A percentile compares a stretch with the other conserved stretches of the same genome.
Conservation (phyloP, 1,140 invertebrate species). For the Cardiocondyla obscurior region DNA sequence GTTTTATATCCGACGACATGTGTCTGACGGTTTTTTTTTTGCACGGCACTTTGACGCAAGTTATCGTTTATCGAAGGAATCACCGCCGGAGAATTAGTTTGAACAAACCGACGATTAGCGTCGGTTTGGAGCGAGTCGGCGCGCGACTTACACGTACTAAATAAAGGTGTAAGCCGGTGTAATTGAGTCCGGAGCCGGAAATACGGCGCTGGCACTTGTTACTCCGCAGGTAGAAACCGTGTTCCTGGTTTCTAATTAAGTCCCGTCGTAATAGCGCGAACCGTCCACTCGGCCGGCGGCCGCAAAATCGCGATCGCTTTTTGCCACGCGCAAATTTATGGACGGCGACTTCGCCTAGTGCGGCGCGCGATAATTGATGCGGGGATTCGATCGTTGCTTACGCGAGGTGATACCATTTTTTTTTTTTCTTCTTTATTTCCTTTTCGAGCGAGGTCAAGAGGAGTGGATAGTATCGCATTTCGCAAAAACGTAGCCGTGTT, state of each 20-base stretch:
- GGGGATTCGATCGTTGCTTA: slow-evolving; percentile 14
- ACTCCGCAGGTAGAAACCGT: slow-evolving; percentile 39
- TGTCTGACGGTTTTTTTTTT: not conserved
- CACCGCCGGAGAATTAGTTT: slow-evolving; percentile 14
- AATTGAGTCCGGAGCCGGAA: slow-evolving; percentile 47
- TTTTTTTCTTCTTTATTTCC: not conserved
- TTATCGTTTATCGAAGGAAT: slow-evolving; percentile 4
- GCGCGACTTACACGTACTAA: slow-evolving; percentile 50
- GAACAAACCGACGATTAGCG: slow-evolving; percentile 45
- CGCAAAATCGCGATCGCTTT: slow-evolving; percentile 50
- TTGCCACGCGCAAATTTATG: slow-evolving; percentile 41
- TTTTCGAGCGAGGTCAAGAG: not conserved
- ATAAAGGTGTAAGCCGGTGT: slow-evolving; percentile 53
- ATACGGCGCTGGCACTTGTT: slow-evolving; percentile 50
- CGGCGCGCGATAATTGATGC: slow-evolving; percentile 30
- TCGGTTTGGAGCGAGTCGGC: not conserved
- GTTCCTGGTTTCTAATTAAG: slow-evolving; percentile 54
- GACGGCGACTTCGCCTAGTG: slow-evolving; percentile 34
- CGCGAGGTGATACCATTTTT: not conserved
- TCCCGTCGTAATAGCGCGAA: slow-evolving; percentile 35
- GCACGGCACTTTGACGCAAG: not conserved
- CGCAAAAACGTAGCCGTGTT: not conserved
- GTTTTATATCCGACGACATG: not conserved
- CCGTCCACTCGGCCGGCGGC: slow-evolving; percentile 9
- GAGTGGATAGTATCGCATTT: not conserved